Conservation (phyloP, 2,888 invertebrate species). For the Stenichneumon culpator region DNA sequence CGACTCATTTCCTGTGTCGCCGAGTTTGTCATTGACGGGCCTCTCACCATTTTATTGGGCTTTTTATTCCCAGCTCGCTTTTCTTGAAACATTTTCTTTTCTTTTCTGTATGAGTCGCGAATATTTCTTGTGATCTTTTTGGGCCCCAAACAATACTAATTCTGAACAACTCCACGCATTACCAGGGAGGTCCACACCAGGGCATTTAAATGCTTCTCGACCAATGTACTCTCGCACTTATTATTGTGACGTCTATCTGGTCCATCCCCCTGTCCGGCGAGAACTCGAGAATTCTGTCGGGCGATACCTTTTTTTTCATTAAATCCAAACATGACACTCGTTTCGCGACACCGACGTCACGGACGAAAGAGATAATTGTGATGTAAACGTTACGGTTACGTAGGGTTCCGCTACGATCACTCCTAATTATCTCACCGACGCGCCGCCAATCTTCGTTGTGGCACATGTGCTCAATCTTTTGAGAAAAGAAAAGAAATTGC, state of each 20-base stretch:
- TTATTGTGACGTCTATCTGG: slow-evolving; percentile 34
- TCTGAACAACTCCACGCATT: slow-evolving; percentile 35
- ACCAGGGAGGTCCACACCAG: slow-evolving; percentile 63
- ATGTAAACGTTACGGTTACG: too few species aligned
- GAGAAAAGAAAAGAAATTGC: not conserved
- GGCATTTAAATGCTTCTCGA: slow-evolving; percentile 17
- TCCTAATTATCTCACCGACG: not conserved
- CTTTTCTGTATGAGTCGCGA: too few species aligned
- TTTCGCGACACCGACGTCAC: not conserved
- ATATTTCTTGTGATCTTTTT: slow-evolving; percentile 58
- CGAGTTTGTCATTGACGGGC: slow-evolving; percentile 56
- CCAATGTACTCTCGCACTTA: slow-evolving; percentile 24
- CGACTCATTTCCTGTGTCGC: slow-evolving; percentile 48
- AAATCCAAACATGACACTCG: not conserved
- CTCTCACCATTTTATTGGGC: not conserved
- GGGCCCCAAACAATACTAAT: slow-evolving; percentile 57
- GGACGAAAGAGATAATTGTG: not conserved
- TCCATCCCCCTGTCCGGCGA: not conserved
- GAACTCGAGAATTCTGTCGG: slow-evolving; percentile 8
- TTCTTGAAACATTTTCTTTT: too few species aligned
- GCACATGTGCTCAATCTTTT: not conserved
- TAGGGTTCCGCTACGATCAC: too few species aligned
- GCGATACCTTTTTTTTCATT: not conserved
- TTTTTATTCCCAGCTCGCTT: not conserved
- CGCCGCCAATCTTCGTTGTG: slow-evolving; percentile 40